Conservation (phyloP, 2,797 vertebrate species). For the Chrysocyon brachyurus region DNA sequence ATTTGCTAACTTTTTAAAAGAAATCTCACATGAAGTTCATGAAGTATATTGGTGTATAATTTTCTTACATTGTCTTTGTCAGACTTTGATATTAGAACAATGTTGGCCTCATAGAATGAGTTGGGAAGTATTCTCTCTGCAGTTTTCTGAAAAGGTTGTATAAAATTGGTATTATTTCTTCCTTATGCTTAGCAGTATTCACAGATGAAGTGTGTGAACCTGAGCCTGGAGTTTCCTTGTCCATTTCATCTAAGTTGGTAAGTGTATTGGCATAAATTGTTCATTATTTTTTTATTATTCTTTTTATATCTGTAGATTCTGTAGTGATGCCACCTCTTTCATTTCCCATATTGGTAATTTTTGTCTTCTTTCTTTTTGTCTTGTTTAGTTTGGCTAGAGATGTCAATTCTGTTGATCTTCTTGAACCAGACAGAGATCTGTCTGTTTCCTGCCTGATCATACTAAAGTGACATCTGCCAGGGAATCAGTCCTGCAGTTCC, state of each 20-base stretch:
- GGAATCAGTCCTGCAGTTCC: background rate
- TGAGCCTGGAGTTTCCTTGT: background rate
- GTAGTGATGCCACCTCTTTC: background rate
- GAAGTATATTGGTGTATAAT: background rate
- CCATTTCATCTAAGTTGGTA: background rate
- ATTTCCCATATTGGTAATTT: background rate
- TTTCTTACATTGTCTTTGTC: background rate
- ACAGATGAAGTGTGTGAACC: background rate
- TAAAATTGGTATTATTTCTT: conserved; percentile 10
- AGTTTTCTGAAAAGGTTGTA: background rate
- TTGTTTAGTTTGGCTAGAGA: background rate
- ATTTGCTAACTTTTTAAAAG: background rate
- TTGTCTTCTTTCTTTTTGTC: background rate
- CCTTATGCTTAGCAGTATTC: background rate
- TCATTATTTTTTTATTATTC: background rate
- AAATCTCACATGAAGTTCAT: background rate
- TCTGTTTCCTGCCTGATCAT: background rate
- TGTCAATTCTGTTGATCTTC: background rate
- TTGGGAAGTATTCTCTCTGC: background rate
- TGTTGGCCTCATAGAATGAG: background rate
- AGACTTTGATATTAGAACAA: background rate
- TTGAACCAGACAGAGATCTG: background rate
- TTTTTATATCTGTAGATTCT: background rate
- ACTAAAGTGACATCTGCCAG: background rate
- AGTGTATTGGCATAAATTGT: background rate